Base-by-base conservation (phyloP, 2,888 invertebrate species). In the Mythimna impura region DNA sequence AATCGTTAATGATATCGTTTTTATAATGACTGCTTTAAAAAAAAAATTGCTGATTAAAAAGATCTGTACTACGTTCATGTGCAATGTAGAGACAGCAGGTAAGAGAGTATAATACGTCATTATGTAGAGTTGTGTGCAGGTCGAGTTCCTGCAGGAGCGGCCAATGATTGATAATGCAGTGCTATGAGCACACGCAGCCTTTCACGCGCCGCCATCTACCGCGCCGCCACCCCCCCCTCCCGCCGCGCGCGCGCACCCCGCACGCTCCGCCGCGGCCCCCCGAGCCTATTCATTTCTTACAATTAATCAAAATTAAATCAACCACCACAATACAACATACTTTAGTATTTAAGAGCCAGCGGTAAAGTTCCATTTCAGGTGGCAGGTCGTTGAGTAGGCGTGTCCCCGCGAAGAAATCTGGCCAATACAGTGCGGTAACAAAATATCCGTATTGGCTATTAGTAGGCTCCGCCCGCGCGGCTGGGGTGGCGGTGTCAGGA, bases 361-460 rank as follows among this genome's bases (percentile, higher is more conserved):
- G 68, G 22, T 47, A 67, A 87, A 94, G 94, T 91, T 78, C 71
- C 63, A 87, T 90, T 92, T 93, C 81, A 82, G 76, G 62, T 87
- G 89, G 82, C 86, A 73, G 73, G 63, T 67, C 74, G 82, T 79
- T 86, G 88, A 90, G 91, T 89, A 91, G 96, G 96, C 96, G 96
- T 94, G 93, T 90, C 93, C 88, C 91, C 95, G 94, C 92, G 94
- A 95, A 94, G 93, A 93, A 94, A 95, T 96, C 96, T 96, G 95
- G 96, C 97, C 97, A 97, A 97, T 97, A 96, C 95, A 96, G 94
- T 94, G 94, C 94, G 95, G 95, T 96, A 96, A 96, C 95, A 94
- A 95, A 95, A 95, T 94, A 95, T 96, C 95, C 96, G 96, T 93
- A 97, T 97, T 97, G 97, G 97, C 95, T 94, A 96, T 96, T 96